Percentiles rank a stretch among this genome's conserved stretches.
Conservation (phyloP, 2,113 vertebrate species). For the Actinemys pallida region DNA sequence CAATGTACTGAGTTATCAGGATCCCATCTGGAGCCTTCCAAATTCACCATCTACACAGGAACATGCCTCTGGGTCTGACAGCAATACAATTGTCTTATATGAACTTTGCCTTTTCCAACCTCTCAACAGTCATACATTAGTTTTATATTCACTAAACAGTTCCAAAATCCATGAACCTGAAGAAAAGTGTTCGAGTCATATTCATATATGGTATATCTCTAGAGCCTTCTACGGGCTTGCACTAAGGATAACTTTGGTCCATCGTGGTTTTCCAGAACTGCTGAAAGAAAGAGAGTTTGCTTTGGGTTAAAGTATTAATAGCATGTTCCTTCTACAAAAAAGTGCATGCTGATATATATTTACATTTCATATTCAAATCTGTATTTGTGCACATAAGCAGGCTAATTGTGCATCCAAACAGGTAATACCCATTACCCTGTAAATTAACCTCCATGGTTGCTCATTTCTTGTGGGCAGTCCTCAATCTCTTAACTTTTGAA, state of each 20-base stretch:
- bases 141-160: neutral
- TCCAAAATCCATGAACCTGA: neutral
- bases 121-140: neutral
- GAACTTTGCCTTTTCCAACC: neutral
- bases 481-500: slow-evolving; percentile 7
- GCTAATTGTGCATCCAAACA: neutral
- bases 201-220: neutral
- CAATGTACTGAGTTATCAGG: neutral
- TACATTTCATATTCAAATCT: neutral
- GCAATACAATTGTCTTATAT: neutral
- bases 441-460: neutral
- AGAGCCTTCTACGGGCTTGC: neutral
- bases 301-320: neutral
- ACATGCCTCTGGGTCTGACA: neutral
- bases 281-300: neutral
- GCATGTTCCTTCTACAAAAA: neutral
- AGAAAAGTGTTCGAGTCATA: neutral
- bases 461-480: neutral
- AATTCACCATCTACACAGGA: neutral
- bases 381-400: neutral
- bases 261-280: neutral
- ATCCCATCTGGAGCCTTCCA: neutral
- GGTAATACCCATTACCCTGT: neutral
- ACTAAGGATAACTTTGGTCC: neutral
- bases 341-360: neutral